phyloP scores from a whole-genome alignment of 1,140 invertebrate genomes.

The Eueides isabella region DNA sequence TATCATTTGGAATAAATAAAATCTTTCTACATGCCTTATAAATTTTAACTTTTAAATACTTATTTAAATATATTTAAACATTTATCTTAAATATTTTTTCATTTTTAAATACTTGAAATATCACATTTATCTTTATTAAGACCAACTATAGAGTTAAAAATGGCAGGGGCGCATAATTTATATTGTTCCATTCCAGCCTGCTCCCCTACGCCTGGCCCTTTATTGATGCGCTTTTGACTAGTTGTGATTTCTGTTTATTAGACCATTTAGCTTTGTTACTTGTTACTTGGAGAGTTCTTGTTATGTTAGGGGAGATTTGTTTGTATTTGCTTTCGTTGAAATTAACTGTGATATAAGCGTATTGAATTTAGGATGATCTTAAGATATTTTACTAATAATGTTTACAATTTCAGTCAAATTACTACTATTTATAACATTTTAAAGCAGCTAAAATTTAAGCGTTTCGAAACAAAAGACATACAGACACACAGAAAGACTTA shows the following conservation, averaged over 20 bases:
- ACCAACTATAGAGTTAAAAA: slow-evolving; percentile 41
- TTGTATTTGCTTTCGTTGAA: slow-evolving; percentile 2
- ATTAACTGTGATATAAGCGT: not conserved
- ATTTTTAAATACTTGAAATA: not conserved
- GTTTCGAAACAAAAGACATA: no score
- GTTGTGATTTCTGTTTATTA: slow-evolving; percentile 74
- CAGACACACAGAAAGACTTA: no score
- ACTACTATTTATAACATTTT: no score
- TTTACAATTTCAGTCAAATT: no score
- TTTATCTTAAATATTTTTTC: not conserved
- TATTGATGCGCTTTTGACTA: slow-evolving; percentile 76
- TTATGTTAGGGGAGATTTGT: slow-evolving; percentile 31
- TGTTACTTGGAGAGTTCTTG: slow-evolving; percentile 33
- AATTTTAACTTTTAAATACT: no score
- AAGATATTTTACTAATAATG: not conserved
- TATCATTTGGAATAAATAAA: no score
- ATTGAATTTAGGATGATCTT: not conserved
- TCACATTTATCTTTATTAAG: slow-evolving; percentile 29
- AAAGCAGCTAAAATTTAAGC: no score
- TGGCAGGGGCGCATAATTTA: slow-evolving; percentile 50
- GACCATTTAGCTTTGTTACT: slow-evolving; percentile 64
- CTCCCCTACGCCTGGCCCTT: slow-evolving; percentile 51
- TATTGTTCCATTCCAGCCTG: slow-evolving; percentile 54
- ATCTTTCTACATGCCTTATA: no score
- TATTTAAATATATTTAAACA: not conserved